phyloP scores from a whole-genome alignment of 2,797 vertebrate genomes.

The Pampus argenteus region DNA sequence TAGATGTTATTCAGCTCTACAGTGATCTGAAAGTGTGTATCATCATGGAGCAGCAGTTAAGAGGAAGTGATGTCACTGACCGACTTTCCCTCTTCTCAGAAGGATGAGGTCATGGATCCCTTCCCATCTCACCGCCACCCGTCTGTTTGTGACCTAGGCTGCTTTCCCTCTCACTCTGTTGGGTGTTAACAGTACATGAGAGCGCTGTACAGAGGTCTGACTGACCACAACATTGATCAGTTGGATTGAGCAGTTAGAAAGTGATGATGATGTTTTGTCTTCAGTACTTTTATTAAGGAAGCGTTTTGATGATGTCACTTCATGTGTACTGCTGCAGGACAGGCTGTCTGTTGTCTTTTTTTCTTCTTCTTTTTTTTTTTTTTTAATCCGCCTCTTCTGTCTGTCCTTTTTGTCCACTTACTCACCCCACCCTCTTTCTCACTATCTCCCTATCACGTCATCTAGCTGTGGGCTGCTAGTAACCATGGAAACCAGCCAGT shows the following conservation, averaged over 20 bases:
- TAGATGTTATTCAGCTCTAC: constrained; percentile 26
- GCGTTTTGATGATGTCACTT: not conserved
- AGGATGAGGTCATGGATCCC: constrained; percentile 73
- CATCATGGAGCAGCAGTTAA: constrained; percentile 12
- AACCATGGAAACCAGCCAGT: constrained; percentile 78
- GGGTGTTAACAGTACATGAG: not conserved
- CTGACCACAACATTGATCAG: not conserved
- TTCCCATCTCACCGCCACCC: not conserved
- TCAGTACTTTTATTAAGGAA: no score
- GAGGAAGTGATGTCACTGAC: constrained; percentile 63
- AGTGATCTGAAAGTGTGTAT: constrained; percentile 48
- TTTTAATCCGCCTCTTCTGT: not conserved
- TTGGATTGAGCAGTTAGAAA: not conserved
- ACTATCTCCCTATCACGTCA: constrained; percentile 53
- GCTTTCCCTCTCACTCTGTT: constrained; percentile 19
- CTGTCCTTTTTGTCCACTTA: constrained; percentile 54
- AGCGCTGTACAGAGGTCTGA: not conserved
- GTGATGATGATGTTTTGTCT: not conserved
- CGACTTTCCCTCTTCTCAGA: constrained; percentile 48
- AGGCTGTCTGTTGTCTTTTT: constrained; percentile 37
- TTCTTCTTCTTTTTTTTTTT: no score
- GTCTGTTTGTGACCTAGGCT: constrained; percentile 20
- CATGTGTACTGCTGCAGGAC: not conserved
- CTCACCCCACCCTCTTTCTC: constrained; percentile 47
- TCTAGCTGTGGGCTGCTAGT: constrained; percentile 70